Evolutionary conservation across 1,140 invertebrate species (phyloP).

Genomic region (Dendroctonus valens): DNA sequence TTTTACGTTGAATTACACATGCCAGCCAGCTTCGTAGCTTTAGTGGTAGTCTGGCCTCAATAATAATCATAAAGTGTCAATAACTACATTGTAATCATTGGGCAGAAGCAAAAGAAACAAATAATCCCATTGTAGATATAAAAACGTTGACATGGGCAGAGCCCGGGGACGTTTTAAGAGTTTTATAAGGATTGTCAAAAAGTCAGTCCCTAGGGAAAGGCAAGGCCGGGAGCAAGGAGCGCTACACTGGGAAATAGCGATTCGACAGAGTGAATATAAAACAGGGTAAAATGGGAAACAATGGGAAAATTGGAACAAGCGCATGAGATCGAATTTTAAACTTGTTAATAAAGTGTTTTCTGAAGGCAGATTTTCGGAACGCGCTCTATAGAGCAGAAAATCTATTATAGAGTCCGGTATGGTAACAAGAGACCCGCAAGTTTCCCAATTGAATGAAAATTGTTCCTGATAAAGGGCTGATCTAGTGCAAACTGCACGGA

Average conservation of each 20-base stretch:
- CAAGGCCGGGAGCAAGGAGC: constrained; percentile 5
- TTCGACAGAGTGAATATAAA: constrained; percentile 25
- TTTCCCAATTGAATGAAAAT: no score
- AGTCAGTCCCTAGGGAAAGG: constrained; percentile 2
- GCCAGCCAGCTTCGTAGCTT: no score
- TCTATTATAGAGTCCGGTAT: background rate
- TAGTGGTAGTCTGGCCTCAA: no score
- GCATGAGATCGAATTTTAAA: constrained; percentile 13
- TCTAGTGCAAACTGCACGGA: no score
- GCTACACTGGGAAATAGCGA: constrained; percentile 10
- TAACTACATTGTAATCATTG: no score
- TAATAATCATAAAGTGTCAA: no score
- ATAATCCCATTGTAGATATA: constrained; percentile 12
- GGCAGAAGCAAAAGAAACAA: background rate
- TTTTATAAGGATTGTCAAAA: constrained; percentile 28
- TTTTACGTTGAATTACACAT: no score
- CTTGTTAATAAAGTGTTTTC: constrained; percentile 9
- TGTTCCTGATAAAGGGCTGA: no score
- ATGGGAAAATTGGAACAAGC: constrained; percentile 16
- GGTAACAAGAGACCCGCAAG: no score
- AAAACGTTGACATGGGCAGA: constrained; percentile 11
- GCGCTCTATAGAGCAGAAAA: background rate
- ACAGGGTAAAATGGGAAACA: constrained; percentile 23
- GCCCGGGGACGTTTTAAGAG: constrained; percentile 16
- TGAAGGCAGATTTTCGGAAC: background rate